phyloP scores from a whole-genome alignment of 1,140 invertebrate species.

The Schmidtea mediterranea region DNA sequence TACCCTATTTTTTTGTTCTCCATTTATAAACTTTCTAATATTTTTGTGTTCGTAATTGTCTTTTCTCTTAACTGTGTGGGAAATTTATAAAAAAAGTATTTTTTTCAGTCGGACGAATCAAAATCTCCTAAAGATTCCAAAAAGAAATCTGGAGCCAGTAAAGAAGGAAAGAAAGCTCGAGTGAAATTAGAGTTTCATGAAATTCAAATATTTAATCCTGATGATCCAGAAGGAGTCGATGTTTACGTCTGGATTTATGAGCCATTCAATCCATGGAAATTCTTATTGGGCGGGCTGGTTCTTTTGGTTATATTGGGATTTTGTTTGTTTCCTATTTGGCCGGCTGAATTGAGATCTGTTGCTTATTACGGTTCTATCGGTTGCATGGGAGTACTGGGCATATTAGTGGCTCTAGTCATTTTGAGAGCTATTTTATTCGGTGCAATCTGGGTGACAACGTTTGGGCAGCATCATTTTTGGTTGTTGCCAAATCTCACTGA shows the following conservation, averaged over 20 bases:
- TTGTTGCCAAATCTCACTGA: neutral
- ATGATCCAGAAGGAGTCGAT: too few relatives aligned
- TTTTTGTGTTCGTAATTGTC: too few relatives aligned
- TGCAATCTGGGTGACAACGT: neutral
- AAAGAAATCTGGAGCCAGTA: too few relatives aligned
- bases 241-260: slow-evolving; percentile 4
- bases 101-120: too few relatives aligned
- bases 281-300: neutral
- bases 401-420: neutral
- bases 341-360: neutral
- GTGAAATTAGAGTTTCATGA: too few relatives aligned
- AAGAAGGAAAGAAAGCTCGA: too few relatives aligned
- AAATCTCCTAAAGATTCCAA: too few relatives aligned
- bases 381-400: neutral
- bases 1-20: too few relatives aligned
- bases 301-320: neutral
- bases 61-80: too few relatives aligned
- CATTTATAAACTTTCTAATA: too few relatives aligned
- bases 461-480: neutral
- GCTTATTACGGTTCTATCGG: neutral
- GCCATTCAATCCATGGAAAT: neutral
- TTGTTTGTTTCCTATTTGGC: slow-evolving; percentile 5
- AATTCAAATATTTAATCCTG: too few relatives aligned
- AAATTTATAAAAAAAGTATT: too few relatives aligned
- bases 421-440: neutral